Evolutionary conservation across 1,140 invertebrate species (phyloP).

Genomic region (Drosophila bipectinata): DNA sequence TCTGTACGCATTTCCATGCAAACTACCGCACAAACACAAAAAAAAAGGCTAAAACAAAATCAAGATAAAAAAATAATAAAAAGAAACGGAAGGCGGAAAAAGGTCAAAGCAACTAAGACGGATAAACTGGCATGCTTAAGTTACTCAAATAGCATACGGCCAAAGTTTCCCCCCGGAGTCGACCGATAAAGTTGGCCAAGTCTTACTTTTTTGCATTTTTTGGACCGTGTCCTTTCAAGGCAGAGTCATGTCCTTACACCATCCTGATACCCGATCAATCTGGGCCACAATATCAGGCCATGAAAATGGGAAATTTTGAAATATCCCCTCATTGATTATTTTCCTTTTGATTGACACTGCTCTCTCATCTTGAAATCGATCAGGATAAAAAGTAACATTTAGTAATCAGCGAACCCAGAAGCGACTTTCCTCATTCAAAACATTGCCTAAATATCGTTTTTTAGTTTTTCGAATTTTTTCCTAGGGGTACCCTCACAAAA

Average conservation of each 20-base stretch:
- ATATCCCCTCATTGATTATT: too few relatives aligned
- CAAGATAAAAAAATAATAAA: not conserved
- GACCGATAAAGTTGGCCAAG: constrained; percentile 1
- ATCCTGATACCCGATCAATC: not conserved
- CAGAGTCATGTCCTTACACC: not conserved
- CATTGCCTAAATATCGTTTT: too few relatives aligned
- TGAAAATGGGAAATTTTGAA: too few relatives aligned
- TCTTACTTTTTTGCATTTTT: not conserved
- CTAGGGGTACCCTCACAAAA: too few relatives aligned
- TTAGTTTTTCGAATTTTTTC: too few relatives aligned
- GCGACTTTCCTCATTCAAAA: too few relatives aligned
- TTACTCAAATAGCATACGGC: constrained; percentile 68
- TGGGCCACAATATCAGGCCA: not conserved
- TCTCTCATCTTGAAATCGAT: too few relatives aligned
- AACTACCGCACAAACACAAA: constrained; percentile 41
- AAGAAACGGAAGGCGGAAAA: constrained; percentile 35
- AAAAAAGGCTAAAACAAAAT: constrained; percentile 16
- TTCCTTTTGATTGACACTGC: too few relatives aligned
- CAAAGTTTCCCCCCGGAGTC: constrained; percentile 44
- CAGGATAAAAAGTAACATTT: too few relatives aligned
- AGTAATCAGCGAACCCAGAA: too few relatives aligned
- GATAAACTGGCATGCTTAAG: constrained; percentile 72
- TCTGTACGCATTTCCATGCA: constrained; percentile 50
- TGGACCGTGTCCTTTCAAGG: not conserved
- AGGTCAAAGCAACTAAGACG: constrained; percentile 74